phyloP scores from a whole-genome alignment of 1,140 invertebrate genomes.

The Frieseomelitta varia region DNA sequence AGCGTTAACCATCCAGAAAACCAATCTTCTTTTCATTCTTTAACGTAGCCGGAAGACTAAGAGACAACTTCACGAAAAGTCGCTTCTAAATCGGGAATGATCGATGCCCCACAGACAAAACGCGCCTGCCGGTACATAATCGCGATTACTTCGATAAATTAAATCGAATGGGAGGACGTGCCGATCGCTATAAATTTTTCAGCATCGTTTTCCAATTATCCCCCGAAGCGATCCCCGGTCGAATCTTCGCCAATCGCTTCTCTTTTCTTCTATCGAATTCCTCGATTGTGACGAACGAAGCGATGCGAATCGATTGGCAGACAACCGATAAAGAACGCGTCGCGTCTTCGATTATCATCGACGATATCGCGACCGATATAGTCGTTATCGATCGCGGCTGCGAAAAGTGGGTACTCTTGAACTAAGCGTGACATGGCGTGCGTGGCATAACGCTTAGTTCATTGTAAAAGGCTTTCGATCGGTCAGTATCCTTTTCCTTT shows the following conservation, averaged over 20 bases:
- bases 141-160: background rate
- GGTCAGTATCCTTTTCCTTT: slow-evolving; percentile 61
- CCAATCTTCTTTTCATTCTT: background rate
- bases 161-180: background rate
- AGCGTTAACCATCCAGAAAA: background rate
- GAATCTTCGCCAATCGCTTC: background rate
- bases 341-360: too few relatives aligned
- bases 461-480: slow-evolving; percentile 61
- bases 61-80: background rate
- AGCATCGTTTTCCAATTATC: background rate
- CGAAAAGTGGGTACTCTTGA: background rate
- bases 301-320: background rate
- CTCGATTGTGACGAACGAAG: background rate
- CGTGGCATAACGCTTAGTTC: slow-evolving; percentile 2
- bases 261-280: too few relatives aligned
- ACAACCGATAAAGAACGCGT: background rate
- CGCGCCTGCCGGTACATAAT: background rate
- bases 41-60: background rate
- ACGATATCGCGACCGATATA: background rate
- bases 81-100: background rate
- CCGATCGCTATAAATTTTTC: background rate
- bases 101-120: background rate
- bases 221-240: background rate
- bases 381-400: background rate
- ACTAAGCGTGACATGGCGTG: background rate